Conservation (phyloP, 2,888 invertebrate genomes). For the Ernsta delagoae region DNA sequence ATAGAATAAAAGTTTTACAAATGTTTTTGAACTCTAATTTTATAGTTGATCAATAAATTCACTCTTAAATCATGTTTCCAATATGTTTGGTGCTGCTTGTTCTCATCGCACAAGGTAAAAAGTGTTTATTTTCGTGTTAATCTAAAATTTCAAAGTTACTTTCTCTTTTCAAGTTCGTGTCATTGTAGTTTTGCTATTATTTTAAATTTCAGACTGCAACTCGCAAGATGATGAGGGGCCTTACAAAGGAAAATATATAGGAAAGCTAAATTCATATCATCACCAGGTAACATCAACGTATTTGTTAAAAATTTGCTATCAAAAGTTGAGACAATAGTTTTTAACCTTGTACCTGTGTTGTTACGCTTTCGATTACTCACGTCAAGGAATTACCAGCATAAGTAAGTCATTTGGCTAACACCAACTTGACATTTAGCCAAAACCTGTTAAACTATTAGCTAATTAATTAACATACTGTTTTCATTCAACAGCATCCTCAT, state of each 20-base stretch:
- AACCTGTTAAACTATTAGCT: slow-evolving; percentile 20
- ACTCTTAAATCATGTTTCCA: slow-evolving; percentile 58
- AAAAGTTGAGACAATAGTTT: slow-evolving; percentile 19
- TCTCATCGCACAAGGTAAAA: slow-evolving; percentile 58
- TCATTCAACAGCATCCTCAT: background rate
- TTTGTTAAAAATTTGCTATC: background rate
- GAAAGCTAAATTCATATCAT: slow-evolving; percentile 95
- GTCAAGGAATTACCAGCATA: slow-evolving; percentile 6
- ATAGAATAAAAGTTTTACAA: slow-evolving; percentile 48
- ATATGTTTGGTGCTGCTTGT: slow-evolving; percentile 58
- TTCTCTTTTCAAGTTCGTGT: slow-evolving; percentile 52
- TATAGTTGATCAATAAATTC: slow-evolving; percentile 49
- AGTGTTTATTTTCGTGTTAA: background rate
- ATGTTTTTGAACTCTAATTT: slow-evolving; percentile 54
- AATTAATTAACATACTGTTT: background rate
- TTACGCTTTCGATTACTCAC: slow-evolving; percentile 5
- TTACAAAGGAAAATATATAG: slow-evolving; percentile 92
- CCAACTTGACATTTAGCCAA: slow-evolving; percentile 3
- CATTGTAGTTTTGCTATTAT: slow-evolving; percentile 21
- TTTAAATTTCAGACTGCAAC: slow-evolving; percentile 61
- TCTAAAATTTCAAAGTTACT: slow-evolving; percentile 49
- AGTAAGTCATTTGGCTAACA: background rate
- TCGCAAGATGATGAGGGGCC: slow-evolving; percentile 89
- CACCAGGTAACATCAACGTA: slow-evolving; percentile 86
- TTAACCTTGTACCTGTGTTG: slow-evolving; percentile 27